phyloP scores from a whole-genome alignment of 2,888 invertebrate species.

The Selenia dentaria region DNA sequence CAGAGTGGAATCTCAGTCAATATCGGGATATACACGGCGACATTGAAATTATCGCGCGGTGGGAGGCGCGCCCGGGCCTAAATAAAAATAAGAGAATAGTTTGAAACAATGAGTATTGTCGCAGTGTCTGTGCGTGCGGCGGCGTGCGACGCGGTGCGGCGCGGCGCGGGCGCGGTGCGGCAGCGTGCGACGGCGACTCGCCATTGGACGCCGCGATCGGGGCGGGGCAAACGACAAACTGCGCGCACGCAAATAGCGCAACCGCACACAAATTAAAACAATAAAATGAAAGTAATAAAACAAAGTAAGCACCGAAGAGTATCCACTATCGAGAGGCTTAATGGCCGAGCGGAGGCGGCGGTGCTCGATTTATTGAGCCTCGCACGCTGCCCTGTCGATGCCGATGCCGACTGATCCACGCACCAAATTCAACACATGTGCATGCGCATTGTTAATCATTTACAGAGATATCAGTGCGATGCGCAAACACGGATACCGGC shows the following conservation, averaged over 20 bases:
- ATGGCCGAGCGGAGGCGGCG: constrained; percentile 76
- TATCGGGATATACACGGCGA: constrained; percentile 78
- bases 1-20: constrained; percentile 79
- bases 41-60: constrained; percentile 81
- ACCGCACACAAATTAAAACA: constrained; percentile 84
- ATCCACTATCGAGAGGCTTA: constrained; percentile 77
- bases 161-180: constrained; percentile 51
- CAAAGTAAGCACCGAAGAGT: constrained; percentile 75
- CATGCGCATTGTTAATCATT: constrained; percentile 22
- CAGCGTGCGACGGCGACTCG: constrained; percentile 52
- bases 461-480: constrained; percentile 12
- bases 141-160: constrained; percentile 40
- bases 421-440: constrained; percentile 42
- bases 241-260: constrained; percentile 84
- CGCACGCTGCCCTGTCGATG: constrained; percentile 29
- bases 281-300: constrained; percentile 84
- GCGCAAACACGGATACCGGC: not conserved
- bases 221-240: constrained; percentile 76
- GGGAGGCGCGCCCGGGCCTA: constrained; percentile 67
- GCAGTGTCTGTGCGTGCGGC: constrained; percentile 54
- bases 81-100: constrained; percentile 75
- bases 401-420: constrained; percentile 36
- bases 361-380: constrained; percentile 69
- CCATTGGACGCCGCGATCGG: constrained; percentile 70
- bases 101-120: constrained; percentile 81